Percentiles rank a stretch among this genome's conserved stretches.
phyloP scores from a whole-genome alignment of 1,140 invertebrate genomes.

The Scaptomyza graminum region DNA sequence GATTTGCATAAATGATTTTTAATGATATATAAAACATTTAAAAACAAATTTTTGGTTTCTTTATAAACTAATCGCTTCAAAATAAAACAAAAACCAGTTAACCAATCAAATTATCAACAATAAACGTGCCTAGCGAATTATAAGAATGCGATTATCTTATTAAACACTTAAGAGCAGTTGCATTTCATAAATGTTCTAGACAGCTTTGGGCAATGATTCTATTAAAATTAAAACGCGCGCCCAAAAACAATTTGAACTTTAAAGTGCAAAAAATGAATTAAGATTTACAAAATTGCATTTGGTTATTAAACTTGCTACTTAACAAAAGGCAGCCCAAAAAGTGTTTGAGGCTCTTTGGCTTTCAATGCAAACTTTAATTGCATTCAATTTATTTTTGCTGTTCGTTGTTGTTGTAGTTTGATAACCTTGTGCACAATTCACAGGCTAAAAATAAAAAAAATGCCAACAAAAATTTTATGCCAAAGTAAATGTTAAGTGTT shows the following conservation, averaged over 20 bases:
- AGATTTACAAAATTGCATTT: slow-evolving; percentile 64
- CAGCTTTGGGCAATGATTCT: slow-evolving; percentile 5
- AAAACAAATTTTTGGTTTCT: too few relatives aligned
- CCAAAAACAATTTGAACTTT: slow-evolving; percentile 11
- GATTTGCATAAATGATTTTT: too few relatives aligned
- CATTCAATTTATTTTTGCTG: slow-evolving; percentile 57
- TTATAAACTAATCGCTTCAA: too few relatives aligned
- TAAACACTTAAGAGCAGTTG: slow-evolving; percentile 9
- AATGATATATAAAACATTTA: too few relatives aligned
- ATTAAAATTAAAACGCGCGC: not conserved
- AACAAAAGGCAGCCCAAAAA: slow-evolving; percentile 54
- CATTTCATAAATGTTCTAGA: not conserved
- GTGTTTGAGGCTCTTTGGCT: slow-evolving; percentile 35
- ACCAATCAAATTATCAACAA: not conserved
- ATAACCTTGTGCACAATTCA: slow-evolving; percentile 77
- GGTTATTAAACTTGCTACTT: slow-evolving; percentile 67
- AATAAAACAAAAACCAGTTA: not conserved
- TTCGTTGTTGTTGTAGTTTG: slow-evolving; percentile 44
- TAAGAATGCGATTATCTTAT: slow-evolving; percentile 19
- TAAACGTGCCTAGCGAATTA: not conserved
- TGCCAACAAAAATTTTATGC: slow-evolving; percentile 28
- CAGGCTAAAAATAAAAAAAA: slow-evolving; percentile 43
- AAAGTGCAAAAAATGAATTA: slow-evolving; percentile 41
- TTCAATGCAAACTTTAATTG: slow-evolving; percentile 78
- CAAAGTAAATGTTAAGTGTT: slow-evolving; percentile 75